Evolutionary conservation across 2,113 vertebrate genomes (phyloP).

Genomic region (Alosa alosa): DNA sequence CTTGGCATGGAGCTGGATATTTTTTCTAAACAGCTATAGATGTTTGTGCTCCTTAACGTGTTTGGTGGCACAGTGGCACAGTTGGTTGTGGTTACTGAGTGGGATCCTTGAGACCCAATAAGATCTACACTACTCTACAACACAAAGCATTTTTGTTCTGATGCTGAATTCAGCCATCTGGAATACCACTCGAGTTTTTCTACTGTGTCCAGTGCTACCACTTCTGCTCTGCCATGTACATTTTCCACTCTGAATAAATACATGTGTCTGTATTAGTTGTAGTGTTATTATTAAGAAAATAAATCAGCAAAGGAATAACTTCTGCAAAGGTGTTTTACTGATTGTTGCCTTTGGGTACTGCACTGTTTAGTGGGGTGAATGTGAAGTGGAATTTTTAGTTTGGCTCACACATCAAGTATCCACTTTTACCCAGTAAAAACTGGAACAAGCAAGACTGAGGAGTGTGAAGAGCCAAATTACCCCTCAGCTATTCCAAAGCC

Average conservation of each 20-base stretch:
- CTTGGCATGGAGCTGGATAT: constrained; percentile 19
- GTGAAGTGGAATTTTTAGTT: neutral
- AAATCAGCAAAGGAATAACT: constrained; percentile 23
- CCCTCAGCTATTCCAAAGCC: constrained; percentile 24
- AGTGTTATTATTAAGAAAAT: neutral
- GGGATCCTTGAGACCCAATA: neutral
- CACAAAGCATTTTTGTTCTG: neutral
- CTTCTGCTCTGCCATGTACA: neutral
- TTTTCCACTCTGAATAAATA: neutral
- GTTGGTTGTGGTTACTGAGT: neutral
- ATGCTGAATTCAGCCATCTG: neutral
- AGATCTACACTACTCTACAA: neutral
- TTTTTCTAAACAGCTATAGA: constrained; percentile 19
- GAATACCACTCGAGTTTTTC: neutral
- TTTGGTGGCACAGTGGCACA: neutral
- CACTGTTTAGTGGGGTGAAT: constrained; percentile 36
- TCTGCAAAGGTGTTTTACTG: constrained; percentile 14
- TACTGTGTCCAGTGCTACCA: neutral
- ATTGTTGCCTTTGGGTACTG: constrained; percentile 41
- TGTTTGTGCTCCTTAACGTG: neutral
- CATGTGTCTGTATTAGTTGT: neutral
- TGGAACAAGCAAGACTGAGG: constrained; percentile 13
- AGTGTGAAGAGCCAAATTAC: constrained; percentile 35
- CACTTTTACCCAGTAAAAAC: constrained; percentile 13
- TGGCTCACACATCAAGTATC: constrained; percentile 11